phyloP scores from a whole-genome alignment of 2,797 vertebrate species.

The Poeciliopsis paucimaculata region DNA sequence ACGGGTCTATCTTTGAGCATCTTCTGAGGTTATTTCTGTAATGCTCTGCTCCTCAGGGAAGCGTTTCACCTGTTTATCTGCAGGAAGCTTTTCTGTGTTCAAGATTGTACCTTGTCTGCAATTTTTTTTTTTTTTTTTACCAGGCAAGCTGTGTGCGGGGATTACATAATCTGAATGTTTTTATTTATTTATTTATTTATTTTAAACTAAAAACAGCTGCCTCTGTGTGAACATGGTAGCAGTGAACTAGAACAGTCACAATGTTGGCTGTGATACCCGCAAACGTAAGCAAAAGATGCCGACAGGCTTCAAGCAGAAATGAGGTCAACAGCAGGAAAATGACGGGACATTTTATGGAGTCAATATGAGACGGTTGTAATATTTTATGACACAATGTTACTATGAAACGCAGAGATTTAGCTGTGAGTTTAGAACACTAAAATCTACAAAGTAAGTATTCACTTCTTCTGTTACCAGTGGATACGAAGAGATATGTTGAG shows the following conservation, averaged over 20 bases:
- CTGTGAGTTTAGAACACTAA: not conserved
- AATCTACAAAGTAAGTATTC: not conserved
- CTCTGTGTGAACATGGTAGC: not conserved
- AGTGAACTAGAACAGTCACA: not conserved
- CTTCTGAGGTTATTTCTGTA: constrained; percentile 2
- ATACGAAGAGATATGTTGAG: not conserved
- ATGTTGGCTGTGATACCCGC: not conserved
- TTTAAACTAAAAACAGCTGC: not conserved
- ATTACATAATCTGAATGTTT: not conserved
- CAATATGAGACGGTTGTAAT: not conserved
- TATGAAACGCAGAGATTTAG: not conserved
- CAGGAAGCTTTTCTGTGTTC: not conserved
- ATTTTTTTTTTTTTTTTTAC: not conserved
- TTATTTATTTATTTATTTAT: not conserved
- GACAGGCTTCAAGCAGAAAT: not conserved
- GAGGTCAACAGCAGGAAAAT: not conserved
- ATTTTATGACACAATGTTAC: not conserved
- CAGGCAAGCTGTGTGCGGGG: not conserved
- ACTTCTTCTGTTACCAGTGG: not conserved
- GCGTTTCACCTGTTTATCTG: not conserved
- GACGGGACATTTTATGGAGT: not conserved
- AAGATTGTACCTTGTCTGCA: constrained; percentile 1
- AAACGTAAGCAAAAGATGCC: not conserved
- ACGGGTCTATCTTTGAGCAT: not conserved
- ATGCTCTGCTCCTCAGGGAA: not conserved